Conservation (phyloP, 2,797 vertebrate species). For the Tokudaia tokunoshimensis region DNA sequence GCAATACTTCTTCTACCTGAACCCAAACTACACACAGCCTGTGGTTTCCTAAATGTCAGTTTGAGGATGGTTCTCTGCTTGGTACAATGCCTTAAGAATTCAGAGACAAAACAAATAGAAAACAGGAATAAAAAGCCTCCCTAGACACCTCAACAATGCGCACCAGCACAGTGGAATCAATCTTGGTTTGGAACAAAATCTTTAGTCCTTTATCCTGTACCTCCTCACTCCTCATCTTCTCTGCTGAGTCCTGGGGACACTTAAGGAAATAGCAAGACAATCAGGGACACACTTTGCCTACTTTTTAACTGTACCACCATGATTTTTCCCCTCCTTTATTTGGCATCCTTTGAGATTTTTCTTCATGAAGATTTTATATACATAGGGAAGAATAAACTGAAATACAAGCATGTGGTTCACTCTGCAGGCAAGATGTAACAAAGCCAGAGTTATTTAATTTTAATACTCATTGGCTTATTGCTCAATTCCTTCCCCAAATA, state of each 20-base stretch:
- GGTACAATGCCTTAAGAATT: not conserved
- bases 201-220: not conserved
- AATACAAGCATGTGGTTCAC: slow-evolving; percentile 11
- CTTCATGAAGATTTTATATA: slow-evolving; percentile 37
- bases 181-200: not conserved
- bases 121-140: not conserved
- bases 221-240: not conserved
- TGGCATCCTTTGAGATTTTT: slow-evolving; percentile 49
- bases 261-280: slow-evolving; percentile 12
- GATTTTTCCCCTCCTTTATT: not conserved
- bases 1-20: not conserved
- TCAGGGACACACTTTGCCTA: not conserved
- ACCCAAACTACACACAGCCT: not conserved
- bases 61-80: not conserved
- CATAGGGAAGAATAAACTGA: not conserved
- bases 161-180: not conserved
- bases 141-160: not conserved
- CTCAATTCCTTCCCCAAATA: not conserved
- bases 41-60: not conserved
- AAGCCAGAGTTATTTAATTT: not conserved
- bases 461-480: not conserved
- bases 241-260: not conserved
- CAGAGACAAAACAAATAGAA: not conserved
- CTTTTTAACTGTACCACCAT: slow-evolving; percentile 1
- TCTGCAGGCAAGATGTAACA: not conserved